Evolutionary conservation across 2,113 vertebrate genomes (phyloP), one percentile per base, ranked within the genome.

Genomic region (Talpa occidentalis): DNA sequence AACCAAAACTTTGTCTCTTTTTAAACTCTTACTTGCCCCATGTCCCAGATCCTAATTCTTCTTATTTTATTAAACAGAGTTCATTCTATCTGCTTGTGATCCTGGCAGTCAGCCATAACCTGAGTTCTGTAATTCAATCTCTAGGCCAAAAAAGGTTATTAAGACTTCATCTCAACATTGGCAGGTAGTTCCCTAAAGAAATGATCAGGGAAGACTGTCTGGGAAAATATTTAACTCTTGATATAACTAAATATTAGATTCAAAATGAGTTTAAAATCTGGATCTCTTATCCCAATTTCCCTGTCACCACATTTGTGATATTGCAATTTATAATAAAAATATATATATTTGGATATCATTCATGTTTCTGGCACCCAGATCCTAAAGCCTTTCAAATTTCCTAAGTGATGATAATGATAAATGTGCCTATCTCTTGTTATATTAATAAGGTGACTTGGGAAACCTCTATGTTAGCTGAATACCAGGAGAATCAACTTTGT

Each of bases 221-320:
- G 72, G 66, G n/a, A 70, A 94, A 91, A 44, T 47, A 92, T 17
- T 60, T 80, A 79, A 66, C 19, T 92, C 19, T 85, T 95, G 56
- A 69, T 67, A 37, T 30, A 62, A 89, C 66, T 40, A 88, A 42
- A 32, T 21, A 73, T 60, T 94, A 70, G 32, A 77, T 72, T 83
- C 10, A 49, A 87, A 72, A 4, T 93, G n/a, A 78, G 24, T 82
- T 47, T 80, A 79, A 11, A 78, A 44, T 35, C 5, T 49, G 6
- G 6, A n/a, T 66, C 11, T 66, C 24, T 62, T 74, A n/a, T 86
- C 26, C 70, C 0, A 78, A 66, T 37, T 90, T 92, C 8, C 1
- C 4, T 30, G 8, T 70, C 5, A 44, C 10, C 5, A 35, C 12
- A 74, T 83, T 77, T 89, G 4, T 74, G 16, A 74, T 37, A 93